Conservation (phyloP, 92 coral and sea anemone species). For the Chrysogorgia sp. region DNA sequence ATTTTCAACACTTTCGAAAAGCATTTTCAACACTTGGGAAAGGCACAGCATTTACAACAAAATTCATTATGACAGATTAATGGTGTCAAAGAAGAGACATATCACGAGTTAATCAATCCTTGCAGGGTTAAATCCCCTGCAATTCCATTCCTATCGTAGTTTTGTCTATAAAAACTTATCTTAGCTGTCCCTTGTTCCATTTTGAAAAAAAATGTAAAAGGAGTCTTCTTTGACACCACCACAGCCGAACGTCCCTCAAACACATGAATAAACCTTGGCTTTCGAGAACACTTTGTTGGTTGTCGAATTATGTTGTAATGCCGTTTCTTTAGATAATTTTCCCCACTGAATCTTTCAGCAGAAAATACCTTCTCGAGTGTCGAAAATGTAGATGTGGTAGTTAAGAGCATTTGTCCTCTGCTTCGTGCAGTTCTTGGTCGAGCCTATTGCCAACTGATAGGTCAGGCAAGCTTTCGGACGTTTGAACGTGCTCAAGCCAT, state of each 20-base stretch:
- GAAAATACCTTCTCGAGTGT: slow-evolving; percentile 5
- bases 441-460: slow-evolving; percentile 2
- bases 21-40: no score
- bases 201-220: not conserved
- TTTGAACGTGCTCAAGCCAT: not conserved
- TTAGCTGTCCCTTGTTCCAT: slow-evolving; percentile 8
- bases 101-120: slow-evolving; percentile 5
- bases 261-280: not conserved
- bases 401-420: slow-evolving; percentile 3
- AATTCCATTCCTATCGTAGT: slow-evolving; percentile 1
- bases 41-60: no score
- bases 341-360: not conserved
- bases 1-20: no score
- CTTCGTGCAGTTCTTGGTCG: slow-evolving; percentile 18
- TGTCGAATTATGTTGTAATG: not conserved
- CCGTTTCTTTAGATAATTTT: slow-evolving; percentile 12
- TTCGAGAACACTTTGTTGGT: not conserved
- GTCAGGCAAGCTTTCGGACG: not conserved
- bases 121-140: slow-evolving; percentile 6
- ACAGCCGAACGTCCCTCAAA: slow-evolving; percentile 12
- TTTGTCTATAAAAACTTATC: slow-evolving; percentile 11
- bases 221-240: slow-evolving; percentile 8
- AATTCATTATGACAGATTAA: no score
- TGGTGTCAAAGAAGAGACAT: no score
- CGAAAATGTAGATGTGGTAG: not conserved